Evolutionary conservation across 2,797 vertebrate species (phyloP).

Genomic region (Caiman crocodilus): DNA sequence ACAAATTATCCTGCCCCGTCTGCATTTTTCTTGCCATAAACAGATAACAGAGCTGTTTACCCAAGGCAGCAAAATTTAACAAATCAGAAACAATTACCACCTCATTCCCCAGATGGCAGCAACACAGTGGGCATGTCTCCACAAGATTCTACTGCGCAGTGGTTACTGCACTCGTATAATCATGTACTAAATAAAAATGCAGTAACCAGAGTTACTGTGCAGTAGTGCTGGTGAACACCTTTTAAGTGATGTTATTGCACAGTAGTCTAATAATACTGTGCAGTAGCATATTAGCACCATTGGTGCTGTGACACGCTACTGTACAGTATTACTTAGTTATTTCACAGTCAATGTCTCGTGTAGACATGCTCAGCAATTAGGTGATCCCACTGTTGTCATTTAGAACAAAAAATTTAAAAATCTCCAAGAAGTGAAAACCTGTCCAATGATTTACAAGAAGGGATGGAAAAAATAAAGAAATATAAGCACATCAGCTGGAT

Average conservation of each 20-base stretch:
- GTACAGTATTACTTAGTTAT: too few species aligned
- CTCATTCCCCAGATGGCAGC: conserved; percentile 23
- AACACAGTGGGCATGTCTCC: background rate
- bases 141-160: too few species aligned
- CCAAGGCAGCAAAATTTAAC: background rate
- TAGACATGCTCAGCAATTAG: background rate
- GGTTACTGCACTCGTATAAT: too few species aligned
- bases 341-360: too few species aligned
- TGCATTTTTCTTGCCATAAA: conserved; percentile 16
- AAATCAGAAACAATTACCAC: conserved; percentile 43
- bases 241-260: too few species aligned
- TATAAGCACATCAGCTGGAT: background rate
- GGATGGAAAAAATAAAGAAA: background rate
- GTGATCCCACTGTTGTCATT: background rate
- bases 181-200: too few species aligned
- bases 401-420: background rate
- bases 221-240: too few species aligned
- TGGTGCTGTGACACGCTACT: too few species aligned
- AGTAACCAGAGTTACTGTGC: too few species aligned
- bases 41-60: conserved; percentile 41
- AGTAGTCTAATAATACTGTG: too few species aligned
- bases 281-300: too few species aligned
- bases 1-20: conserved; percentile 19
- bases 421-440: rapidly evolving
- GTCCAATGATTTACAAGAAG: background rate